These are phyloP conservation scores for Cyanoderma ruficeps DNA, from an alignment of 2,113 vertebrate species.

Conservation along the genomic window DNA sequence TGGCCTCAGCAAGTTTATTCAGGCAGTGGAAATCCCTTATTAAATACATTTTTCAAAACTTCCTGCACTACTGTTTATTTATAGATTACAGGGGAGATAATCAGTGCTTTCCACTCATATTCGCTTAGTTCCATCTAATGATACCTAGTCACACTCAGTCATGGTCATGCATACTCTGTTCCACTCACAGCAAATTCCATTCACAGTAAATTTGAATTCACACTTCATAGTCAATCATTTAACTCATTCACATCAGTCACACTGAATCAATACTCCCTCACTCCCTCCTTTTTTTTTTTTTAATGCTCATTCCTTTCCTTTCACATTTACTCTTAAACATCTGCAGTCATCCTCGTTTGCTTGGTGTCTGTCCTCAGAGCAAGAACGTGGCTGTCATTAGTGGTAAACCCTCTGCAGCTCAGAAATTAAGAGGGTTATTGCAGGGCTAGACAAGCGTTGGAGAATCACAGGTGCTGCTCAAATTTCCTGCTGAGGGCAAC, in stretches of 20 bases:
- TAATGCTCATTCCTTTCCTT: slow-evolving; percentile 49
- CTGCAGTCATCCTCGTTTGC: background rate
- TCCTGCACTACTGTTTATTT: slow-evolving; percentile 67
- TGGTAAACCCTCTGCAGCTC: background rate
- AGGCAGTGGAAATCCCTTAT: slow-evolving; percentile 73
- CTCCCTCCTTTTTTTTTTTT: background rate
- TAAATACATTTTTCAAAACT: slow-evolving; percentile 76
- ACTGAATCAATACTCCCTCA: slow-evolving; percentile 58
- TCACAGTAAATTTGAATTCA: slow-evolving; percentile 70
- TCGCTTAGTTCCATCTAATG: slow-evolving; percentile 62
- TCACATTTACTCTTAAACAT: slow-evolving; percentile 41
- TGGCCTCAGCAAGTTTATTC: slow-evolving; percentile 68
- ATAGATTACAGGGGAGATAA: slow-evolving; percentile 72
- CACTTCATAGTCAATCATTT: slow-evolving; percentile 72
- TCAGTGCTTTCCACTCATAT: slow-evolving; percentile 67
- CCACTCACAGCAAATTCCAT: slow-evolving; percentile 60
- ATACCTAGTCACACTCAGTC: slow-evolving; percentile 71
- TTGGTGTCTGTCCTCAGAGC: background rate
- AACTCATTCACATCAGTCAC: slow-evolving; percentile 72
- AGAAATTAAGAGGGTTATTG: background rate
- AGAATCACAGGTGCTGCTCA: background rate
- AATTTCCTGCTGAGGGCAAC: background rate
- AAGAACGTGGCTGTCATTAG: slow-evolving; percentile 5
- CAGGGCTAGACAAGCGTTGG: background rate
- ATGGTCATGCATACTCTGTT: slow-evolving; percentile 63